Base-by-base conservation (phyloP, 2,888 invertebrate species). In the Troglohyphantes excavatus region DNA sequence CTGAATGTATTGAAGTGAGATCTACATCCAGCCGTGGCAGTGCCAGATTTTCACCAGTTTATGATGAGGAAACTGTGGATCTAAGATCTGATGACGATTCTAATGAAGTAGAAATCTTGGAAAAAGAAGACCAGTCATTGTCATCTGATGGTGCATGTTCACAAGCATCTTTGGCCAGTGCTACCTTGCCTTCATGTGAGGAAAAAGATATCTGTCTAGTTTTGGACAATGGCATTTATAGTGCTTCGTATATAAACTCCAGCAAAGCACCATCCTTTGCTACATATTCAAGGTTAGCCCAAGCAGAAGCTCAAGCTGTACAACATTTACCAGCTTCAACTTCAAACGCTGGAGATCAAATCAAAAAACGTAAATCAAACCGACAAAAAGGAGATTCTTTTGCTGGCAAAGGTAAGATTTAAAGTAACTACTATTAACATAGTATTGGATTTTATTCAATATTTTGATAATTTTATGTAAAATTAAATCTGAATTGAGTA, bases 321-420 rank as follows among this genome's bases (percentile, higher is more conserved):
- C 89, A 89, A 19, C 83, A 72, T 72, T 79, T 90, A 29, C 84
- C 90, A n/a, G 90, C 90, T 26, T 90, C 90, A 73, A 33, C 89
- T 46, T 90, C 90, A 26, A 79, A 17, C 27, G 26, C 73, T 79
- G 65, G 23, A 46, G 90, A 90, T 90, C 84, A 90, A 73, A 29
- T 79, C 72, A 89, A 76, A 79, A 90, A 84, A 19, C 63, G 72
- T 27, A 90, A 79, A 90, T 73, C 82, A 59, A 84, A 79, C 65
- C 23, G 84, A 11, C 84, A 79, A n/a, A 84, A 84, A 53, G 23
- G 53, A 33, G 90, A 90, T 27, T 29, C 72, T 21, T 27, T 26
- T 27, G 17, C 82, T 21, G 65, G n/a, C 29, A 78, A 72, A 72
- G 90, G 90, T 90, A 73, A 78, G 27, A 43, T 78, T 29, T 61